phyloP scores from a whole-genome alignment of 2,113 vertebrate species.

The Notechis scutatus region DNA sequence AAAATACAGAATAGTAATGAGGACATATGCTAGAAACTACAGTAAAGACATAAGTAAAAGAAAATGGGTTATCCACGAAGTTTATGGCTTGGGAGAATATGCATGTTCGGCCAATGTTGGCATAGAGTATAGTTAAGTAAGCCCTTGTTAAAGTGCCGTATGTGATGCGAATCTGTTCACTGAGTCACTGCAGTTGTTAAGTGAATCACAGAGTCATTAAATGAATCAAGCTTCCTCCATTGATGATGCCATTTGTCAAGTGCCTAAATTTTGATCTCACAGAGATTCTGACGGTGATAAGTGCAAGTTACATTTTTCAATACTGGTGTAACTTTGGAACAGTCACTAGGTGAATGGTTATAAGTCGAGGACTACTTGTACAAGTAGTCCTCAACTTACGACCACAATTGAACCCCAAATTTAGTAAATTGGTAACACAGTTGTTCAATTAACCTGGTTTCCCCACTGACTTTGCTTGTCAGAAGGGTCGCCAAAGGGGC shows the following conservation, averaged over 20 bases:
- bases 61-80: not conserved
- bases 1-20: not conserved
- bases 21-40: not conserved
- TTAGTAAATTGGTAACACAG: no score
- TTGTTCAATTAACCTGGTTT: no score
- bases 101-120: not conserved
- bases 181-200: not conserved
- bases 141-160: not conserved
- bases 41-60: not conserved
- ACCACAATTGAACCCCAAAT: no score
- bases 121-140: not conserved
- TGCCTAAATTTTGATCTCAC: not conserved
- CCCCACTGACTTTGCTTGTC: no score
- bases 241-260: not conserved
- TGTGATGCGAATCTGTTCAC: not conserved
- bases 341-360: not conserved
- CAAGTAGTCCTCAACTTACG: no score
- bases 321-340: not conserved
- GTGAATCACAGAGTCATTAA: not conserved
- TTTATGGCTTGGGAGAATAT: not conserved
- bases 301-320: not conserved
- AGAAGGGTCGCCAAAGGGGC: no score
- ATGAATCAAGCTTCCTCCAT: not conserved
- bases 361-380: not conserved
- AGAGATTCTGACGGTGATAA: not conserved